These are phyloP conservation scores for Leuciscus idus DNA, from an alignment of 2,113 vertebrate species.

Conservation along the genomic window DNA sequence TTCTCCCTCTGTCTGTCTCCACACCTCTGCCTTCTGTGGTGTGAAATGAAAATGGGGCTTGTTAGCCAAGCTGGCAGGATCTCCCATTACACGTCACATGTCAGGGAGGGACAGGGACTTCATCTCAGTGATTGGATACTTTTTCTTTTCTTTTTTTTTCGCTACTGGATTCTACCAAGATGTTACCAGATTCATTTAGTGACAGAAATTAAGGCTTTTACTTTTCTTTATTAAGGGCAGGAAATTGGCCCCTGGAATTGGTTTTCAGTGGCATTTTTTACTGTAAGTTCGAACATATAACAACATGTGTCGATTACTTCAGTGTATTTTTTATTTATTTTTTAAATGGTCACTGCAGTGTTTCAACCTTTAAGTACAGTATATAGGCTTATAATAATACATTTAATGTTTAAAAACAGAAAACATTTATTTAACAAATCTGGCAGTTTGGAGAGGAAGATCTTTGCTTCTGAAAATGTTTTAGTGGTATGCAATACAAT, in stretches of 20 bases:
- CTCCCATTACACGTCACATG: constrained; percentile 47
- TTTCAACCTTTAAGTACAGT: background rate
- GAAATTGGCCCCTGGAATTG: background rate
- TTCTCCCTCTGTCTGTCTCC: constrained; percentile 45
- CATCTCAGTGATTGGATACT: background rate
- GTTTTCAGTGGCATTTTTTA: background rate
- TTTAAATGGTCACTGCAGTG: background rate
- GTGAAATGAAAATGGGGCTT: constrained; percentile 61
- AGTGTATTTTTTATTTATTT: background rate
- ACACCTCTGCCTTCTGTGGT: constrained; percentile 67
- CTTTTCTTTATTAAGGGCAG: background rate
- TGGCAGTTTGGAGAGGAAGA: background rate
- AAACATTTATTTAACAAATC: background rate
- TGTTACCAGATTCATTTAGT: background rate
- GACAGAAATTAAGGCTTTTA: background rate
- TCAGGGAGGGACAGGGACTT: constrained; percentile 22
- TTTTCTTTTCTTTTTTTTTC: background rate
- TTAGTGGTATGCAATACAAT: background rate
- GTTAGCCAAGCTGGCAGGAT: constrained; percentile 66
- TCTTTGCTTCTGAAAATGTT: background rate
- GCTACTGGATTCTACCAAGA: background rate
- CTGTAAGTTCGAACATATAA: background rate
- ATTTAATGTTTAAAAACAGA: no score
- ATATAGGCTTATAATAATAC: background rate
- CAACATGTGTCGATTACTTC: background rate